A percentile compares a stretch with the other conserved stretches of the same genome.
These are phyloP conservation scores for Dicerorhinus sumatrensis DNA, from an alignment of 2,113 vertebrate species.

Conservation along the genomic window DNA sequence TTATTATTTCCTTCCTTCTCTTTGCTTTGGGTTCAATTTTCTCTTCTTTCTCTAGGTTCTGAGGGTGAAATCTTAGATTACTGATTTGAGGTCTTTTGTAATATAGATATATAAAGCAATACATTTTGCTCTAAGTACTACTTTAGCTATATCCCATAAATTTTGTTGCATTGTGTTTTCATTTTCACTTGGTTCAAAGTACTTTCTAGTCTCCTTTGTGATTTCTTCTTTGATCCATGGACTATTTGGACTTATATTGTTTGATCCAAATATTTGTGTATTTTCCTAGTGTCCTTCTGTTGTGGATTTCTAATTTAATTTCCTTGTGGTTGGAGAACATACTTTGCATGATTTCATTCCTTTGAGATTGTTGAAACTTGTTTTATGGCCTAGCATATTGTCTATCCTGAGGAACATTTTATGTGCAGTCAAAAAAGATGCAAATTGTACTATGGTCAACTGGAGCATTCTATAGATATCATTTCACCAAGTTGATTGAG, in stretches of 20 bases:
- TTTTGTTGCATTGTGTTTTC: not conserved
- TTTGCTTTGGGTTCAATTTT: not conserved
- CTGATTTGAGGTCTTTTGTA: not conserved
- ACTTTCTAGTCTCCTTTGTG: not conserved
- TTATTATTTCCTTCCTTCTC: not conserved
- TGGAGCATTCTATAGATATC: not conserved
- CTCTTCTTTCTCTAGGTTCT: not conserved
- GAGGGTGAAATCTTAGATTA: not conserved
- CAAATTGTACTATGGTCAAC: not conserved
- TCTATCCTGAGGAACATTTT: not conserved
- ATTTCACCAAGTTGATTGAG: not conserved
- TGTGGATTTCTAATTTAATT: not conserved
- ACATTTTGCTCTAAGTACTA: not conserved
- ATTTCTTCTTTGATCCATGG: not conserved
- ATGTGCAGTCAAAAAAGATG: not conserved
- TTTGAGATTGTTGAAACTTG: no score
- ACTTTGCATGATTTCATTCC: no score
- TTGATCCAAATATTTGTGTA: not conserved
- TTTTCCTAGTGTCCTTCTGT: not conserved
- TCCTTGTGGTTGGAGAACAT: not conserved
- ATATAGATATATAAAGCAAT: not conserved
- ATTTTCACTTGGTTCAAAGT: not conserved
- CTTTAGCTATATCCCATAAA: not conserved
- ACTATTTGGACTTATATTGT: not conserved
- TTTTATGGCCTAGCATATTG: not conserved